Evolutionary conservation across 2,888 invertebrate genomes (phyloP), one percentile per base, ranked within the genome.

Genomic region (Drosophila paracracens): DNA sequence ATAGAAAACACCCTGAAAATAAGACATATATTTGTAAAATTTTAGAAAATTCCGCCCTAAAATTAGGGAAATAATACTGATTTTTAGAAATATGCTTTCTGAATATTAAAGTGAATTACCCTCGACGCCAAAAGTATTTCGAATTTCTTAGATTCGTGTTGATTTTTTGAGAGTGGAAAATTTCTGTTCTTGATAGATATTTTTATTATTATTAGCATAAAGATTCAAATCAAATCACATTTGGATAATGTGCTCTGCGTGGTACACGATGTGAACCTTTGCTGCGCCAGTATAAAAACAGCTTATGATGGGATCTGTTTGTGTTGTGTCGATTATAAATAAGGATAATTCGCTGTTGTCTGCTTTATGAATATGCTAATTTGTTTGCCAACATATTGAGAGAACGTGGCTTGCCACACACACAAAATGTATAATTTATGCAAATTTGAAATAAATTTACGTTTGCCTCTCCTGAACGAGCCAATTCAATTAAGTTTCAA

Each of bases 361-460:
- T 43, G 57, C 27, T 54, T 51, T 53, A 58, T 58, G 56, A 72
- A 78, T 84, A 91, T 90, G 84, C 75, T 83, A 82, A 90, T 90
- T 81, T 82, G 57, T 77, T 58, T 82, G 76, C 76, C 81, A 91
- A 82, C 80, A 83, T 72, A 82, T 91, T 89, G 84, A 87, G 72
- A 74, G 58, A 69, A 76, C 74, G 33, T 64, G 63, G 66, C 25
- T 36, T 66, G 64, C 60, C 67, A 64, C 58, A 69, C 52, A 43
- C 25, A 43, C 35, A 35, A 59, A 61, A 56, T 53, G 64, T 70
- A 60, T 77, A 82, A 81, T 81, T 76, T 77, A 73, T 85, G 79
- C 64, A 65, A 62, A 67, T 63, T 69, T 70, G 53, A 64, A 75
- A 60, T 70, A 63, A 50, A 63, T 66, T 57, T 18, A 40, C 29